Percentiles rank a stretch among this genome's conserved stretches.
phyloP scores from a whole-genome alignment of 2,113 vertebrate species.

The Sebastes schlegelii region DNA sequence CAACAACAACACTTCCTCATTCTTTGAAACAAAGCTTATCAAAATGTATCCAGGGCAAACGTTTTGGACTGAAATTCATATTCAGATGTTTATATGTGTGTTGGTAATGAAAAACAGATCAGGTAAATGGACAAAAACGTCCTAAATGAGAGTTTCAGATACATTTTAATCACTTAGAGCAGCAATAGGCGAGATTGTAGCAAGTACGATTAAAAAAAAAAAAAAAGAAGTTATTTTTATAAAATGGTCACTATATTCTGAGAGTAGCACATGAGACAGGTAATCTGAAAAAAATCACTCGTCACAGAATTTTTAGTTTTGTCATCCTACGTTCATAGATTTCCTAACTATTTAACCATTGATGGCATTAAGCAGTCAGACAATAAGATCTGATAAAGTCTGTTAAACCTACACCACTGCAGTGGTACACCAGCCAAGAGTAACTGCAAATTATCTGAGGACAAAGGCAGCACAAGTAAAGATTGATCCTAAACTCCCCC shows the following conservation, averaged over 20 bases:
- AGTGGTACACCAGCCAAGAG: conserved; percentile 7
- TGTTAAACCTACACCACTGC: conserved; percentile 9
- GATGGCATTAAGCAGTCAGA: background rate
- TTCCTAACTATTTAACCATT: background rate
- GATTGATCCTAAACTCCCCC: conserved; percentile 27
- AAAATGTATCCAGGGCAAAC: background rate
- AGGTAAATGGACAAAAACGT: too few relatives aligned
- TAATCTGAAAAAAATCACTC: too few relatives aligned
- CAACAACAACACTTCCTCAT: background rate
- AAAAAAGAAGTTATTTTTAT: too few relatives aligned
- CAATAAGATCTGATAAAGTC: background rate
- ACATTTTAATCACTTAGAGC: too few relatives aligned
- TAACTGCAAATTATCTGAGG: conserved; percentile 30
- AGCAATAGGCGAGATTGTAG: too few relatives aligned
- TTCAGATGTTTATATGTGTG: background rate
- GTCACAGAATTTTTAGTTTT: too few relatives aligned
- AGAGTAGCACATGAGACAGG: too few relatives aligned
- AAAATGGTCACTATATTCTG: too few relatives aligned
- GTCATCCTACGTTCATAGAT: background rate
- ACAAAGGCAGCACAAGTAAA: conserved; percentile 36
- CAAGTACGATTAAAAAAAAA: too few relatives aligned
- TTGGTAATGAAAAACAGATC: background rate
- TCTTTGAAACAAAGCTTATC: background rate
- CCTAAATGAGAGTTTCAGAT: too few relatives aligned
- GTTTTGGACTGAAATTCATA: background rate